phyloP scores from a whole-genome alignment of 2,797 vertebrate species.

The Cercopithecus hamlyni region DNA sequence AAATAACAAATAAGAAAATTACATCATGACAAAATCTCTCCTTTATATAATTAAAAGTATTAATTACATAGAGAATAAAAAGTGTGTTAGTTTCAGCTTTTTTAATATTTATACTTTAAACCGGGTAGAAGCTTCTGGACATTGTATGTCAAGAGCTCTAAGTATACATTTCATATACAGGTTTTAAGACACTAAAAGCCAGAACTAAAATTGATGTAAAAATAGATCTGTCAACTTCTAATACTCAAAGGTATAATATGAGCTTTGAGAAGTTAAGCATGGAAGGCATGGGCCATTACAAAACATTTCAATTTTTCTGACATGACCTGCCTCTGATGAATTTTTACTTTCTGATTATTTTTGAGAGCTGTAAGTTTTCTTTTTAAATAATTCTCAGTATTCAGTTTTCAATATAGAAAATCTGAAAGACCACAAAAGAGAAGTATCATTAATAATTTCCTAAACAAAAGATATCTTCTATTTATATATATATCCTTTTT shows the following conservation, averaged over 20 bases:
- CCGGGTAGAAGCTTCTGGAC: not conserved
- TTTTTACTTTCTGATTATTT: conserved; percentile 28
- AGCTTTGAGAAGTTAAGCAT: conserved; percentile 7
- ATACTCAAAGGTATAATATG: conserved; percentile 3
- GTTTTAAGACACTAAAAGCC: conserved; percentile 1
- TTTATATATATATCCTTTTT: not conserved
- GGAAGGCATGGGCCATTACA: not conserved
- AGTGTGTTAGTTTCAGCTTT: not conserved
- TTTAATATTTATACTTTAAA: conserved; percentile 40
- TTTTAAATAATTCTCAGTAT: not conserved
- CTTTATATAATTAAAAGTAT: not conserved
- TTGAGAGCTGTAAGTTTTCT: not conserved
- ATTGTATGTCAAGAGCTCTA: not conserved
- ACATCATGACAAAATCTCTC: not conserved
- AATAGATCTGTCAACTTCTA: conserved; percentile 23
- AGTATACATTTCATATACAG: not conserved
- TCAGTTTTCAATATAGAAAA: not conserved
- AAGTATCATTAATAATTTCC: conserved; percentile 31
- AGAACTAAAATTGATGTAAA: conserved; percentile 56
- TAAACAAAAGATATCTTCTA: not conserved
- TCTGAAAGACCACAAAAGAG: conserved; percentile 12
- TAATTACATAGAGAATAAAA: conserved; percentile 49
- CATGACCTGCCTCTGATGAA: not conserved
- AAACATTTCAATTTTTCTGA: conserved; percentile 47
- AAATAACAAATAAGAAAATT: conserved; percentile 7